Evolutionary conservation across 2,888 invertebrate species (phyloP), one percentile per base, ranked within the genome.

Genomic region (Cenopis cana): DNA sequence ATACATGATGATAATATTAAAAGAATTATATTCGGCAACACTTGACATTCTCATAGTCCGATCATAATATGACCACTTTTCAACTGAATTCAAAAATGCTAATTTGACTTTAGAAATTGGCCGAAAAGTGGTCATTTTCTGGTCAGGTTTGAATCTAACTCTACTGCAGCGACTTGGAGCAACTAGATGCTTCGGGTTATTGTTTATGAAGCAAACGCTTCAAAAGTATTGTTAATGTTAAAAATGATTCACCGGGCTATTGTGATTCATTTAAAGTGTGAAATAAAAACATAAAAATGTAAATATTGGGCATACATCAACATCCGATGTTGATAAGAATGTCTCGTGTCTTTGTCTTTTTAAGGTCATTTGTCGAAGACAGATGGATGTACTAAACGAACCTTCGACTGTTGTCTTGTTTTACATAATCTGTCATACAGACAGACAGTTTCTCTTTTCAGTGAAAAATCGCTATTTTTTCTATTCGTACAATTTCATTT

Each of bases 21-120:
- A 91, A 87, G 87, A 91, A 89, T 88, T 88, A 85, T 92, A 91
- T 92, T 92, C 92, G 86, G 93, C 93, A 93, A 93, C 93, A 93
- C 93, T 93, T 93, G 93, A 93, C 92, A 93, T 92, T 91, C 91
- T 79, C 79, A 85, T 73, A 74, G 69, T 76, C 75, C 73, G 76
- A 84, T 83, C 84, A 82, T 82, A 82, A 82, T 81, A 38, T 72
- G 50, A 41, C 18, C 81, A 79, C 80, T 82, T 81, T 83, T 80
- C 81, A 85, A 85, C 77, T 41, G 4, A 17, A 56, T 57, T 52
- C 12, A 14, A 46, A 62, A 68, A 12, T 49, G 12, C 9, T 1
- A 73, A 67, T 41, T 50, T 56, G 9, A 33, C 33, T 74, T 75
- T 82, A 9, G 4, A 46, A 60, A 14, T 54, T 14, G 55, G 29